Evolutionary conservation across 2,888 invertebrate genomes (phyloP), one percentile per base, ranked within the genome.

Genomic region (Latrodectus hesperus): DNA sequence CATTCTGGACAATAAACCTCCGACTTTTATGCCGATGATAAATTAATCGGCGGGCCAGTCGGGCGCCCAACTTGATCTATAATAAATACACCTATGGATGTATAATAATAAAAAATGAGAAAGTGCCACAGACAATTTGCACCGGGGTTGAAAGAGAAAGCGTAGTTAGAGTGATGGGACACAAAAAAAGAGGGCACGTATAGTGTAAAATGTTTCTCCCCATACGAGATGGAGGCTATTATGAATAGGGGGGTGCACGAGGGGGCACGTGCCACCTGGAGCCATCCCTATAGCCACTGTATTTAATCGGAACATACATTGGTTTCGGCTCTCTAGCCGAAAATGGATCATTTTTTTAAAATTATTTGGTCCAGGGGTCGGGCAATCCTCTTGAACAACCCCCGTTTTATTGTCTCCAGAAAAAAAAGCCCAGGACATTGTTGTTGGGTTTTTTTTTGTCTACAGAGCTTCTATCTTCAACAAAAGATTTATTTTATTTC

Each of bases 1-100:
- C 81, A 81, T 80, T 60, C 49, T 51, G 16, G 64, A 80, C 80
- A 80, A 80, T 73, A 60, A 12, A 26, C 22, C 49, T 74, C 55
- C 51, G 85, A 85, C 85, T 70, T 86, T 86, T 86, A 86, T 81
- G 80, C 38, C 86, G 75, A 86, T 81, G 86, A 81, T 86, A 76
- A 86, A 86, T 86, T 80, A 86, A 86, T 86, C 76, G 70, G 53
- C 71, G 71, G 75, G 81, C 10, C 80, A 49, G 38, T 16, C 52
- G 16, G 86, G 75, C 76, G 80, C 80, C 86, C 78, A 51, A 17
- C 26, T 65, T 17, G 53, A 55, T 68, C 67, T 68, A 17, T 26
- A 17, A 68, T 22, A 60, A 60, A n/a, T 60, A n/a, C 22, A 51
- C 64, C n/a, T 9, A 12, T 22, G 12, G 16, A 78, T 53, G 65